Evolutionary conservation across 2,888 invertebrate species (phyloP), one percentile per base, ranked within the genome.

Genomic region (Sialis fuliginosa): DNA sequence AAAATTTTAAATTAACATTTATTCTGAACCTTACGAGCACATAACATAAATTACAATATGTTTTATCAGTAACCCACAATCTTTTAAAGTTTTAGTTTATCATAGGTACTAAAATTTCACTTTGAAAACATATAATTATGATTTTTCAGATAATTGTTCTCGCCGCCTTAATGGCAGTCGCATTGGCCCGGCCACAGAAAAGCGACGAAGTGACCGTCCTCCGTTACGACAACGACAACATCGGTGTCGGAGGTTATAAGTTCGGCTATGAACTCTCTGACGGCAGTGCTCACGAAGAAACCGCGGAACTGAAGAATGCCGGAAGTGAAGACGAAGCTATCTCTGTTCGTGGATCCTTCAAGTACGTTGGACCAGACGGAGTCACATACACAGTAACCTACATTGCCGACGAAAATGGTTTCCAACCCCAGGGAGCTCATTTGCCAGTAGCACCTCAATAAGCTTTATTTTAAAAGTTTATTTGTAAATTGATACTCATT

Each of bases 301-400:
- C 65, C 47, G 76, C 72, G 1, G 61, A 66, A 48, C 54, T 77
- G 39, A 67, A 63, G 53, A 71, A 76, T 53, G 57, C 61, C 1
- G 75, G 70, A 1, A 54, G 67, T 7, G 74, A 75, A 42, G 64
- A 73, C 46, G 72, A 73, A 52, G 62, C 67, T 12, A 61, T 75
- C 33, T 57, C 63, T 2, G 67, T 75, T 10, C 62, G 56, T 40
- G 75, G 75, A 10, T 64, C 66, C 4, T 74, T 66, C 62, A 62
- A 67, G 30, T 73, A 69, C 65, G 61, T 71, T 1, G 75, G 66
- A 22, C 70, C 69, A 39, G 75, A 76, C 53, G 75, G 75, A 4
- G 65, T 69, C 30, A 63, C 63, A n/a, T 42, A 30, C 12, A 33
- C n/a, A 31, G 57, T 66, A 7, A 64, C 60, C 47, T 66, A 63